A percentile compares a stretch with the other conserved stretches of the same genome.
These are phyloP conservation scores for Ceraclea dissimilis DNA, from an alignment of 2,888 invertebrate species.

Conservation along the genomic window DNA sequence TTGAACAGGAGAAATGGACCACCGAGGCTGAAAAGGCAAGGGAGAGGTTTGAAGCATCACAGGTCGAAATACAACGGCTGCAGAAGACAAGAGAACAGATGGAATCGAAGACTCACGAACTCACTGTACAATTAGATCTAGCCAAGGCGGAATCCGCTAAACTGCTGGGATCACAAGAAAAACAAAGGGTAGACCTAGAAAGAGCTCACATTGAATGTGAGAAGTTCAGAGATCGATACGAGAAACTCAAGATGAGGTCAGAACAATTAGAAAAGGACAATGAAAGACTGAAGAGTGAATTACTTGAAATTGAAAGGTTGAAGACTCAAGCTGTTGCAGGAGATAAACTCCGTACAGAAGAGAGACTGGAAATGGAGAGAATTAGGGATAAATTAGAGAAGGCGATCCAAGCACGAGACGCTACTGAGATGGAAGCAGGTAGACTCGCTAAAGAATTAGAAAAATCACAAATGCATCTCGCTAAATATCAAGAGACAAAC, in stretches of 20 bases:
- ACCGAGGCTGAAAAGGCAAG: slow-evolving; percentile 65
- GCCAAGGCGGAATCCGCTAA: slow-evolving; percentile 73
- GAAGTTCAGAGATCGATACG: slow-evolving; percentile 79
- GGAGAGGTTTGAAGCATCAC: slow-evolving; percentile 67
- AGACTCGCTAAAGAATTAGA: slow-evolving; percentile 78
- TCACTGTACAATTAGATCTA: slow-evolving; percentile 72
- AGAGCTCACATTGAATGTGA: slow-evolving; percentile 83
- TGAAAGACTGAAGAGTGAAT: slow-evolving; percentile 39
- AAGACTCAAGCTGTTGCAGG: slow-evolving; percentile 60
- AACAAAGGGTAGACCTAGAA: slow-evolving; percentile 72
- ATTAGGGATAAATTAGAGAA: slow-evolving; percentile 81
- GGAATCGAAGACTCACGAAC: slow-evolving; percentile 65
- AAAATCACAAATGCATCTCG: slow-evolving; percentile 75
- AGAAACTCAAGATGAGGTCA: slow-evolving; percentile 67
- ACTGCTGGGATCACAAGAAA: slow-evolving; percentile 65
- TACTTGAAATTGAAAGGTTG: slow-evolving; percentile 67
- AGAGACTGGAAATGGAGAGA: slow-evolving; percentile 73
- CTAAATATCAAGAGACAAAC: slow-evolving; percentile 76
- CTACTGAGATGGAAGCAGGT: slow-evolving; percentile 79
- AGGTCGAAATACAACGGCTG: slow-evolving; percentile 64
- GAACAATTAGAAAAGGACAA: slow-evolving; percentile 61
- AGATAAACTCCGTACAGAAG: slow-evolving; percentile 58
- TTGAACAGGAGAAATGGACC: slow-evolving; percentile 60
- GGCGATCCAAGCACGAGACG: slow-evolving; percentile 71
- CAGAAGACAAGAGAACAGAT: slow-evolving; percentile 58